Percentiles rank a stretch among this genome's conserved stretches.
Evolutionary conservation across 2,888 invertebrate genomes (phyloP).

Genomic region (Scaeva pyrastri): DNA sequence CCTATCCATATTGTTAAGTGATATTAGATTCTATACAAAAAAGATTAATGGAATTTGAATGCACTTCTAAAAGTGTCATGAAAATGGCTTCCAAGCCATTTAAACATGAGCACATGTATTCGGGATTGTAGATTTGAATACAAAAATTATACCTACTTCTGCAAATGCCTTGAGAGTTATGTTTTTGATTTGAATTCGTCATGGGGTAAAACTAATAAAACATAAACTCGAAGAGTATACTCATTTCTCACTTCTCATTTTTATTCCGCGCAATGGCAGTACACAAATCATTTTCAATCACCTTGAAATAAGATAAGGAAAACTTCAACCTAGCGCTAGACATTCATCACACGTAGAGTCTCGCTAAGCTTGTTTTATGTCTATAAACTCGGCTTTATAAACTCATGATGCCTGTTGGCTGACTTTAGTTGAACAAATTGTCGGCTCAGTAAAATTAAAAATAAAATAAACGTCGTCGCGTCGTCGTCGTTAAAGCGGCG

Average conservation of each 20-base stretch:
- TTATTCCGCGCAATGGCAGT: slow-evolving; percentile 42
- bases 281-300: slow-evolving; percentile 63
- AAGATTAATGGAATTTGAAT: no score
- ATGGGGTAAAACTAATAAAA: slow-evolving; percentile 6
- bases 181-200: not conserved
- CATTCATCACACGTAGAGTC: slow-evolving; percentile 65
- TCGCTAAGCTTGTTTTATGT: not conserved
- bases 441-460: slow-evolving; percentile 31
- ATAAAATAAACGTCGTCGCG: slow-evolving; percentile 28
- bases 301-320: slow-evolving; percentile 58
- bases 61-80: no score
- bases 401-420: slow-evolving; percentile 20
- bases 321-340: slow-evolving; percentile 52
- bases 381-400: slow-evolving; percentile 16
- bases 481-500: not conserved
- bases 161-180: not conserved
- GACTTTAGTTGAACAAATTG: slow-evolving; percentile 61
- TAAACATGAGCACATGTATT: no score
- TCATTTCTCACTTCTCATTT: slow-evolving; percentile 22
- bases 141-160: no score
- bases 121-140: no score
- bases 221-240: not conserved
- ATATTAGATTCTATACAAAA: no score
- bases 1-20: no score
- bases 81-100: no score